These are phyloP conservation scores for Amphipyra tragopoginis DNA, from an alignment of 2,888 invertebrate species.

Conservation along the genomic window DNA sequence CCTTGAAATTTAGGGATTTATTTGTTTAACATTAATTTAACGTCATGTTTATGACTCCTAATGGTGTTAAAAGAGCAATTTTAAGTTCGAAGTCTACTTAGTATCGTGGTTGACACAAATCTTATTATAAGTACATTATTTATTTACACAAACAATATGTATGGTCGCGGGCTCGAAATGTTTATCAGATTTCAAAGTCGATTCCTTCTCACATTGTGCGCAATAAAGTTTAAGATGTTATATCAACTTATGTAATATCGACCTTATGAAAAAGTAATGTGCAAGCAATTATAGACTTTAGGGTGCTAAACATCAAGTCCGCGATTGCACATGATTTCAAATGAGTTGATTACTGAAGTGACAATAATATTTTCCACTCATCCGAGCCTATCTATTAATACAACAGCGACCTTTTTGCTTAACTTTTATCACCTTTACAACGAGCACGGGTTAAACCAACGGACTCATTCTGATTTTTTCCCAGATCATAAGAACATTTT, in stretches of 20 bases:
- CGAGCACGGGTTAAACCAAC: constrained; percentile 4
- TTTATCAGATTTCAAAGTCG: no score
- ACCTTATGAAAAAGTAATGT: no score
- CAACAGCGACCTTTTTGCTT: constrained; percentile 3
- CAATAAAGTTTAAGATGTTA: no score
- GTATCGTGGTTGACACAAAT: not conserved
- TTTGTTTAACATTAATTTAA: not conserved
- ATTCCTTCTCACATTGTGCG: no score
- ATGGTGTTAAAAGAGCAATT: not conserved
- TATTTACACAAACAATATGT: no score
- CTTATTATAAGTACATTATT: no score
- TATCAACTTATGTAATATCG: no score
- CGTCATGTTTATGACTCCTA: not conserved
- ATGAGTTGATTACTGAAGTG: no score
- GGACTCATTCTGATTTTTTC: constrained; percentile 4
- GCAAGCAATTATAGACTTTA: no score
- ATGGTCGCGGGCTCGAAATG: no score
- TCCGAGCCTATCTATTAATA: constrained; percentile 13
- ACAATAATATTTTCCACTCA: not conserved
- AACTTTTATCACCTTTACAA: constrained; percentile 3
- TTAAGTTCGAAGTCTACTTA: not conserved
- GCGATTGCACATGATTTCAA: no score
- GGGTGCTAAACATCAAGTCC: no score
- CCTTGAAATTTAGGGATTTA: constrained; percentile 4
- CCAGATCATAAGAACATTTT: not conserved